Evolutionary conservation across 2,113 vertebrate genomes (phyloP), one percentile per base, ranked within the genome.

Genomic region (Catharus bicknelli): DNA sequence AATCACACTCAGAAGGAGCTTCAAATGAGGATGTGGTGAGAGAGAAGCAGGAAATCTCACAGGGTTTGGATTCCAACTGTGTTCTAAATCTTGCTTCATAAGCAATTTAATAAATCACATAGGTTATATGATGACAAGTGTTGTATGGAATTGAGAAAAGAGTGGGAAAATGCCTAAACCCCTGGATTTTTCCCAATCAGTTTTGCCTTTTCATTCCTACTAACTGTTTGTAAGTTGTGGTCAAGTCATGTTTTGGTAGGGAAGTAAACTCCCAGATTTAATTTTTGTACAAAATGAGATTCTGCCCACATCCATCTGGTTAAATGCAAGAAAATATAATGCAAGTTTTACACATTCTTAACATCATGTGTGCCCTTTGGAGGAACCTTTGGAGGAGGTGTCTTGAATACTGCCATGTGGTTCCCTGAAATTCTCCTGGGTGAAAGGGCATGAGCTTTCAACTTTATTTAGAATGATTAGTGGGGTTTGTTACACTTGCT

Each of bases 11-110:
- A 95, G 88, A 92, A 95, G 50, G 42, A 92, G 38, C 69, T 92
- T 96, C 89, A 89, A 68, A 88, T 90, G 54, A 92, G 90, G 91
- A 90, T 89, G 82, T 95, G 93, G 87, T 90, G 84, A 89, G 84
- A 86, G 62, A 76, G 47, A 75, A 92, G 84, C 54, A 87, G 77
- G 90, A 92, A 93, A 79, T 85, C 66, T 95, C 42, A 2, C 66
- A 87, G 84, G 50, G 74, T 89, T 92, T 89, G 81, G 29, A 69
- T 89, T 90, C 69, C 77, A 68, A 11, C 70, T 76, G 53, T 22
- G 11, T 84, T 89, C 84, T 85, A 69, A 93, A 69, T 81, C 81
- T 84, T 92, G 55, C 83, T 90, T 84, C 81, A 73, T 86, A 84
- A 87, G 74, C 83, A 85, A 7, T 90, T 87, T 81, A 93, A 76